These are phyloP conservation scores for Rhorus exstirpatorius DNA, from an alignment of 2,888 invertebrate species.

Conservation along the genomic window DNA sequence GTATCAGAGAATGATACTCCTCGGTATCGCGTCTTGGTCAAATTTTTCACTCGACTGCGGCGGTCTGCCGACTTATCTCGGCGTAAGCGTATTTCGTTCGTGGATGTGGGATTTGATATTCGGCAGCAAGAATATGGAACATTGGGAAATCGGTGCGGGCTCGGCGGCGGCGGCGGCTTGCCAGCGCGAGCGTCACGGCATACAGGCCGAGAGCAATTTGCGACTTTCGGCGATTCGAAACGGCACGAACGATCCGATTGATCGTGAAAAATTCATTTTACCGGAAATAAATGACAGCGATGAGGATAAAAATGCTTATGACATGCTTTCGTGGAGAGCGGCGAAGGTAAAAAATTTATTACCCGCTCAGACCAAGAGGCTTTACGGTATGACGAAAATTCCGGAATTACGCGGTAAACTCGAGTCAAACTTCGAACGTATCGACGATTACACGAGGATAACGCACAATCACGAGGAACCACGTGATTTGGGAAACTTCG, in stretches of 20 bases:
- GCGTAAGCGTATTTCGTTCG: conserved; percentile 73
- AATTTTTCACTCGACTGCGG: conserved; percentile 77
- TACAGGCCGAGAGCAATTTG: conserved; percentile 24
- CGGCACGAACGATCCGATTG: conserved; percentile 26
- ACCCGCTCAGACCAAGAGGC: conserved; percentile 19
- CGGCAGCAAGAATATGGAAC: conserved; percentile 57
- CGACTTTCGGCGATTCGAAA: conserved; percentile 33
- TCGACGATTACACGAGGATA: conserved; percentile 63
- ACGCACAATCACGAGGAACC: neutral
- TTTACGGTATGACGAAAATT: conserved; percentile 1
- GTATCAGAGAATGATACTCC: conserved; percentile 69
- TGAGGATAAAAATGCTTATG: conserved; percentile 49
- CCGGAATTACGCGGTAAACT: conserved; percentile 28
- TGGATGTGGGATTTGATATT: conserved; percentile 75
- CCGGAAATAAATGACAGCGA: neutral
- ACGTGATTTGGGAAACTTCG: conserved; percentile 2
- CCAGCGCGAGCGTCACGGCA: conserved; percentile 30
- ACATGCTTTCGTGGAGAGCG: conserved; percentile 33
- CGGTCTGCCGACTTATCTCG: conserved; percentile 74
- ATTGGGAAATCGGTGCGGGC: conserved; percentile 46
- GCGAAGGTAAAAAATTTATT: conserved; percentile 10
- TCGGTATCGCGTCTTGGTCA: conserved; percentile 78
- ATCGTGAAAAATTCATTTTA: conserved; percentile 3
- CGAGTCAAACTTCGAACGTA: conserved; percentile 27
- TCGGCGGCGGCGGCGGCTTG: too few species aligned